These are phyloP conservation scores for Yponomeuta sedellus DNA, from an alignment of 2,888 invertebrate species.

Conservation along the genomic window DNA sequence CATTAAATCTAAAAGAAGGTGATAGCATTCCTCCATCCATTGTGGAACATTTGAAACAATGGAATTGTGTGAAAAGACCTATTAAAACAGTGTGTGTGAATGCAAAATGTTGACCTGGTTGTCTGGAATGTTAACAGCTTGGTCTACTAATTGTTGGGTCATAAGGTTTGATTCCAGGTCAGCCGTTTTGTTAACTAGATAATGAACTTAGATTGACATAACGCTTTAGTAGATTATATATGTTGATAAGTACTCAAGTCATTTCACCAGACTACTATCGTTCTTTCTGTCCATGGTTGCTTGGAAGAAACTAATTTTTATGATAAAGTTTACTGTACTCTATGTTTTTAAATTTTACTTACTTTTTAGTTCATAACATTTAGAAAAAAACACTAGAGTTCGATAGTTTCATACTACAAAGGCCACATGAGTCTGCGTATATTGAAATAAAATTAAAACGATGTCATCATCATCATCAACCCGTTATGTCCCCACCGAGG, in stretches of 20 bases:
- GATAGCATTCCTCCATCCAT: neutral
- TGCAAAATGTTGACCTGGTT: neutral
- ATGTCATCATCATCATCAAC: too few relatives aligned
- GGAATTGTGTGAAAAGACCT: neutral
- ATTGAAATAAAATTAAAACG: too few relatives aligned
- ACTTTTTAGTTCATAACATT: neutral
- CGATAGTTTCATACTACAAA: too few relatives aligned
- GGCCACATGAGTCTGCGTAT: too few relatives aligned
- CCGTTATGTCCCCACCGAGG: too few relatives aligned
- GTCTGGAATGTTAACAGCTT: neutral
- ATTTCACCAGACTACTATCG: too few relatives aligned
- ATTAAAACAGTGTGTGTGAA: neutral
- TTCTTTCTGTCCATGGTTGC: too few relatives aligned
- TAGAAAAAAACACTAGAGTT: too few relatives aligned
- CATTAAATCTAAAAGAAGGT: neutral
- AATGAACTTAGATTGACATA: neutral
- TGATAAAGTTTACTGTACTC: too few relatives aligned
- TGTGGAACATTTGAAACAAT: neutral
- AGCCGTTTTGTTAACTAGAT: neutral
- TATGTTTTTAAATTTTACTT: too few relatives aligned
- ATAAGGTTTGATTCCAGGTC: conserved; percentile 1
- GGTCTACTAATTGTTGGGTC: conserved; percentile 1
- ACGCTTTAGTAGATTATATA: neutral
- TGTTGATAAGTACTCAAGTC: neutral
- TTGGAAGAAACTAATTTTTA: neutral